Base-by-base conservation (phyloP, 2,797 vertebrate genomes). In the Enteromius afrohamiltoni region DNA sequence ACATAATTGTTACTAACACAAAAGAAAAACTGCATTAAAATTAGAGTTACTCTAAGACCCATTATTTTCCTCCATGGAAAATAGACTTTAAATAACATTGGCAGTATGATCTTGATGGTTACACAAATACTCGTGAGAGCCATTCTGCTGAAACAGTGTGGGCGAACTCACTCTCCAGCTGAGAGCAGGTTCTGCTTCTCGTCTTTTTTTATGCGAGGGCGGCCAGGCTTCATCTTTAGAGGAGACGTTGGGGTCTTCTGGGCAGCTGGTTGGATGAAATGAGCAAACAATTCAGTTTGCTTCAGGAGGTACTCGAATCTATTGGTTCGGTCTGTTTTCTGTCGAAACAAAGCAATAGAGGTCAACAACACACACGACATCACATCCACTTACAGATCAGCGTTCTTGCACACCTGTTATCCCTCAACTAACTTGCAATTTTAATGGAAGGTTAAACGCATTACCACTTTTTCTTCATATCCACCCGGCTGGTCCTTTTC, bases 181-280 rank as follows among this genome's bases (percentile, higher is more conserved):
- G 97, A 98, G 1, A 99, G 91, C 58, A 99, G 94, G 90, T 96
- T 97, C 93, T 99, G 98, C 88, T 99, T 99, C 91, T 99, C 98
- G 23, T 99, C 98, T 85, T 97, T 98, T 92, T 99, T 99, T 87
- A 98, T 93, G 84, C 98, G 96, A 78, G 98, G 98, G 10, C 98
- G 97, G 6, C 98, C 98, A 1, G 98, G 98, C 87, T 99, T 99
- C 98, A 99, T 99, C 94, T 99, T 99, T 88, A 99, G 92, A 42
- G 98, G 98, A 67, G 98, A 99, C n/a, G 97, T 99, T 53, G 98
- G 98, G 55, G 98, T 98, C 91, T 99, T 99, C 92, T 99, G 98
- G 83, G 97, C 97, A 53, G 98, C 98, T 68, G 98, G 98, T 90
- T 99, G 98, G 90, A 99, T 98, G 91, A 99, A 99, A 92, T 99